Evolutionary conservation across 2,888 invertebrate genomes (phyloP).

Genomic region (Spialia ferax): DNA sequence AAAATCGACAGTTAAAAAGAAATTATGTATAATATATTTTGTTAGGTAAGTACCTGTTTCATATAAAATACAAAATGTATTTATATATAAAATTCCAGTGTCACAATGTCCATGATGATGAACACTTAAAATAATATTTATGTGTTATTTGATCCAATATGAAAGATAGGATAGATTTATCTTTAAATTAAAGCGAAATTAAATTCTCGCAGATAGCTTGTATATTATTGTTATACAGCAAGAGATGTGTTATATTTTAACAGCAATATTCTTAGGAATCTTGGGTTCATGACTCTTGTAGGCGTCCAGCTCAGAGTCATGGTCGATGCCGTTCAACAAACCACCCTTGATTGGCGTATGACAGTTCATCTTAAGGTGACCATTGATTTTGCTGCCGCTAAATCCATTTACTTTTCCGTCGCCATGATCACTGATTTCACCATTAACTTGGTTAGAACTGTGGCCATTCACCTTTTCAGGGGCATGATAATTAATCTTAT

Average conservation of each 20-base stretch:
- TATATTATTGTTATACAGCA: conserved; percentile 6
- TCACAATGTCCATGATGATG: background rate
- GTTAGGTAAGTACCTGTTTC: background rate
- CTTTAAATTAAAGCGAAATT: background rate
- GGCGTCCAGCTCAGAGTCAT: conserved; percentile 54
- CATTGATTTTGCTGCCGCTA: conserved; percentile 43
- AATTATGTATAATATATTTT: too few species aligned
- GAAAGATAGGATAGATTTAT: background rate
- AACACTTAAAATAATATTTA: background rate
- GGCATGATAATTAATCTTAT: conserved; percentile 56
- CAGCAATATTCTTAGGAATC: conserved; percentile 78
- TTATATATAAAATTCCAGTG: background rate
- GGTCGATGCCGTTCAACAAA: conserved; percentile 50
- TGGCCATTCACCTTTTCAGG: conserved; percentile 53
- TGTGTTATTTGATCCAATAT: background rate
- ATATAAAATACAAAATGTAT: background rate
- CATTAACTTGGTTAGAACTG: conserved; percentile 46
- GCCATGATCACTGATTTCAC: conserved; percentile 53
- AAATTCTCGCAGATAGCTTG: background rate
- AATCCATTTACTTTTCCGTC: conserved; percentile 45
- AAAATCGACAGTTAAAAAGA: conserved; percentile 63
- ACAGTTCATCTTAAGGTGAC: conserved; percentile 48
- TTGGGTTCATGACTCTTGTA: conserved; percentile 72
- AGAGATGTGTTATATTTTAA: conserved; percentile 66
- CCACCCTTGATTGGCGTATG: conserved; percentile 47